A percentile compares a stretch with the other conserved stretches of the same genome.
Evolutionary conservation across 1,140 invertebrate species (phyloP).

Genomic region (Anthonomus grandis): DNA sequence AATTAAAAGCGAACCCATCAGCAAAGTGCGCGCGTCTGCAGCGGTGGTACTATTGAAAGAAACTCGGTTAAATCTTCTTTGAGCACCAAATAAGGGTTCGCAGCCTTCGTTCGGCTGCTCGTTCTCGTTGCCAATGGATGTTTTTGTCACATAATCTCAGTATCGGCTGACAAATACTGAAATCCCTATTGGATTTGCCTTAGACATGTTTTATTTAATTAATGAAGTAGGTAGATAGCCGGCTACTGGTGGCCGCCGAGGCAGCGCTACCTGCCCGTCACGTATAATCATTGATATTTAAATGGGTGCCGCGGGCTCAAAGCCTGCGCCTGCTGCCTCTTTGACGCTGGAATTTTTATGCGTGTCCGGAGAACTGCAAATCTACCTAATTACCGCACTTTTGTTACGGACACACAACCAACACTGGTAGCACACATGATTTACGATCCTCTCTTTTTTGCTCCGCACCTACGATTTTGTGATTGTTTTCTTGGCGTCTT

Average conservation of each 20-base stretch:
- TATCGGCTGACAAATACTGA: constrained; percentile 39
- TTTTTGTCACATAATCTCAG: constrained; percentile 45
- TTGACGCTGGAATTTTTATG: constrained; percentile 18
- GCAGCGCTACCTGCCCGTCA: constrained; percentile 34
- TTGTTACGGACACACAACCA: constrained; percentile 8
- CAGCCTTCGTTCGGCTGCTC: constrained; percentile 24
- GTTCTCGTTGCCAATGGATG: constrained; percentile 37
- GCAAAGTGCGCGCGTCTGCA: background rate
- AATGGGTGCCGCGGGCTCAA: constrained; percentile 28
- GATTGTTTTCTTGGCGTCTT: too few species aligned
- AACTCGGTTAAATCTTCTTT: constrained; percentile 34
- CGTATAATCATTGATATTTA: constrained; percentile 43
- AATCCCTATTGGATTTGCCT: constrained; percentile 40
- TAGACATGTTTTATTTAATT: constrained; percentile 45
- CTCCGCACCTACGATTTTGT: too few species aligned
- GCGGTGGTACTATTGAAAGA: too few species aligned
- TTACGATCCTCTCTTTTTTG: too few species aligned
- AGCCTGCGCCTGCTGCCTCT: constrained; percentile 11
- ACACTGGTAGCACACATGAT: constrained; percentile 13
- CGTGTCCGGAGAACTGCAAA: constrained; percentile 19
- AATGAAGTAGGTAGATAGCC: constrained; percentile 38
- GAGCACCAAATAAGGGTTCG: constrained; percentile 34
- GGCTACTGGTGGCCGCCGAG: constrained; percentile 5
- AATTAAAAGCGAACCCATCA: constrained; percentile 14
- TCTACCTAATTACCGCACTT: constrained; percentile 21